Base-by-base conservation (phyloP, 2,888 invertebrate species). In the Athetis lepigone region DNA sequence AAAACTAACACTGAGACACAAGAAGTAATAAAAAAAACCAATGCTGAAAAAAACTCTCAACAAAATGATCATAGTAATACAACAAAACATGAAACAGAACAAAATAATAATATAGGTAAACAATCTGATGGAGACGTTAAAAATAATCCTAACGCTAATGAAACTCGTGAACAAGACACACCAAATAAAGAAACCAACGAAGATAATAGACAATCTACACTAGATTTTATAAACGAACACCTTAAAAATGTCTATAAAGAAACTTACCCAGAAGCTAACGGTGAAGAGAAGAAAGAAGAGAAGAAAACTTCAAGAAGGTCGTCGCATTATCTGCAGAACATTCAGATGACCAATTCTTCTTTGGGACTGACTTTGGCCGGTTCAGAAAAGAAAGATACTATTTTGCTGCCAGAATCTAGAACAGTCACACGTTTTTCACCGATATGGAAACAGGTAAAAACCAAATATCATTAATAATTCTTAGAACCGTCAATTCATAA, bases 401-500 rank as follows among this genome's bases (percentile, higher is more conserved):
- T 72, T 1, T 77, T 93, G 19, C 73, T 95, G 1, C 74, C 82
- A 2, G 91, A 93, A 13, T 87, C 93, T 0, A 91, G 83, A 42
- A 93, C 93, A 19, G 90, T 93, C 2, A 82, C 84, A 4, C 88
- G 90, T 74, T 95, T 95, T 80, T 94, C 95, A 8, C 95, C 95
- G 2, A 81, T 90, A 55, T 93, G 92, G 90, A 93, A 92, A 84
- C 95, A 95, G 93, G 95, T 95, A 72, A 54, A 3, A 33, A 33
- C n/a, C n/a, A n/a, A n/a, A n/a, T n/a, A n/a, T n/a, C n/a, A n/a
- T n/a, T n/a, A n/a, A n/a, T n/a, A n/a, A n/a, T n/a, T n/a, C n/a
- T n/a, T n/a, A n/a, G n/a, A n/a, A n/a, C n/a, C n/a, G n/a, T n/a
- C n/a, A n/a, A n/a, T n/a, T n/a, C n/a, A n/a, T n/a, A n/a, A n/a